These are phyloP conservation scores for Nerophis ophidion DNA, from an alignment of 2,113 vertebrate genomes.

Conservation along the genomic window DNA sequence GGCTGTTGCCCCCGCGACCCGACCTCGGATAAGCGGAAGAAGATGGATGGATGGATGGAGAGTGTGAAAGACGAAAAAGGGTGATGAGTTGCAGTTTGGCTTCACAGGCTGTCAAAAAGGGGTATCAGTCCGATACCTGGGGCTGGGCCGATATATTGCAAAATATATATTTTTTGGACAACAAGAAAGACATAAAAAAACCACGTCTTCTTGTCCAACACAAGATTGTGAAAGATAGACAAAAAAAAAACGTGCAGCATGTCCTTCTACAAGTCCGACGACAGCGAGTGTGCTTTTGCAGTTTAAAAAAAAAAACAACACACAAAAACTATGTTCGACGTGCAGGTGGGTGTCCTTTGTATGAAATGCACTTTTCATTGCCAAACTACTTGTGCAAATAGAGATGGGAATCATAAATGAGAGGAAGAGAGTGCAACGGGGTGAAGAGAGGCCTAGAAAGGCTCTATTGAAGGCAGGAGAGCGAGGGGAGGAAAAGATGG, in stretches of 20 bases:
- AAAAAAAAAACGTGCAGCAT: neutral
- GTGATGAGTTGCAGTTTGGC: no score
- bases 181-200: no score
- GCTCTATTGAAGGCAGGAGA: constrained; percentile 47
- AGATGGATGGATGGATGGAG: no score
- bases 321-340: neutral
- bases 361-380: constrained; percentile 58
- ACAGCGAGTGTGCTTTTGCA: constrained; percentile 14
- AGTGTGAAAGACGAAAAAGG: no score
- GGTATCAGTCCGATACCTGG: no score
- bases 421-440: constrained; percentile 45
- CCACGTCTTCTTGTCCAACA: no score
- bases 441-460: constrained; percentile 41
- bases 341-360: constrained; percentile 50
- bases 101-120: no score
- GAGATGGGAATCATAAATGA: constrained; percentile 58
- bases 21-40: no score
- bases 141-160: no score
- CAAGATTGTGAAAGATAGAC: no score
- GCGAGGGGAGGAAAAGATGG: constrained; percentile 46
- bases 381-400: constrained; percentile 62
- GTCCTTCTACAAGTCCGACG: constrained; percentile 27
- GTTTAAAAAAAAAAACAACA: neutral
- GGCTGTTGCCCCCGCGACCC: no score
- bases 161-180: no score